Evolutionary conservation across 2,888 invertebrate species (phyloP), one percentile per base, ranked within the genome.

Genomic region (Aphidoletes aphidimyza): DNA sequence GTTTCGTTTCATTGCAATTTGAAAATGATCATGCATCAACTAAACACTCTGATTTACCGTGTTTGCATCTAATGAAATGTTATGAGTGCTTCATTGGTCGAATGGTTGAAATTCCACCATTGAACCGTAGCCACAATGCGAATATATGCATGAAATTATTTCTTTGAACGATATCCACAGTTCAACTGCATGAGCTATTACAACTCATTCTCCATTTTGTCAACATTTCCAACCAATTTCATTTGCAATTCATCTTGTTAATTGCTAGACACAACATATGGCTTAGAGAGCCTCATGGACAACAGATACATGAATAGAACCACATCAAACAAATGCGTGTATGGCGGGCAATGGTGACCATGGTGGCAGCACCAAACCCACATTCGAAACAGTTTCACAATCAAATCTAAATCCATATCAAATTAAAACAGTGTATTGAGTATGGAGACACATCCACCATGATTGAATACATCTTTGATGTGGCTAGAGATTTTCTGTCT

Each of bases 241-340:
- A 30, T 30, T 69, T 69, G 69, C 69, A 69, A 69, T 69, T 69
- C 69, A 69, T 69, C 69, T 30, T 69, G 69, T 69, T 69, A 69
- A 69, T 69, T 69, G 69, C 34, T 34, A 69, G 69, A 69, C 69
- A 69, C 34, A 69, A 69, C 69, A 69, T 69, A 69, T 69, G 69
- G 69, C 34, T n/a, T 47, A 47, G 47, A 11, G 47, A 47, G 11
- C 34, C 0, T 30, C 26, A 11, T 69, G 69, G 69, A 69, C 69
- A 39, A 69, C 69, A 69, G 9, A 69, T 69, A 69, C 11, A 69
- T 69, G 11, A 30, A 30, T 9, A 26, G 14, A 17, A 69, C 69
- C 69, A 69, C 69, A 69, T 69, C 69, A 69, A 69, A 69, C 69
- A 54, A 54, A 22, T 5, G 9, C 2, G 9, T 9, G 19, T 11